Conservation (phyloP, 2,113 vertebrate species). For the Elanoides forficatus region DNA sequence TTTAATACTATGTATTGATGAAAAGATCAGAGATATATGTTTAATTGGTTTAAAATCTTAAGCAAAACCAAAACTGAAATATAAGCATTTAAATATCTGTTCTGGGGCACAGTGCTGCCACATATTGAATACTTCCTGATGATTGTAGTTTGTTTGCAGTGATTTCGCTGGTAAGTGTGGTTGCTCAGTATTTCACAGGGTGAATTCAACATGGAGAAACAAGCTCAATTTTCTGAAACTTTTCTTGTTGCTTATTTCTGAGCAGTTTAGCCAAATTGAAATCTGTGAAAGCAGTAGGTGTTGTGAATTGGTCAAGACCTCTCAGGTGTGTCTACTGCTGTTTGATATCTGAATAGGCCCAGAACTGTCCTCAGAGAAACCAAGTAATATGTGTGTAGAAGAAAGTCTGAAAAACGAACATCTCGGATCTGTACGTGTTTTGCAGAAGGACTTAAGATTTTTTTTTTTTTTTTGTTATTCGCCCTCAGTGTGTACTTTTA, state of each 20-base stretch:
- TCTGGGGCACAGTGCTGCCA: background rate
- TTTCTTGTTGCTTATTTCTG: background rate
- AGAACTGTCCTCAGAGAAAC: background rate
- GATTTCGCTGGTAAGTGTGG: background rate
- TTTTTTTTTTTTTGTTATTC: background rate
- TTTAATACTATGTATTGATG: background rate
- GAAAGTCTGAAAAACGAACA: background rate
- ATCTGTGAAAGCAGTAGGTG: background rate
- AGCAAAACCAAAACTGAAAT: background rate
- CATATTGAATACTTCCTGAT: background rate
- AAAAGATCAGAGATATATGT: background rate
- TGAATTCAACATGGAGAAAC: background rate
- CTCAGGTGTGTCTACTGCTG: background rate
- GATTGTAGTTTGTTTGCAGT: background rate
- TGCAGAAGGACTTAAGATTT: background rate
- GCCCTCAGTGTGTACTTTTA: rapidly evolving
- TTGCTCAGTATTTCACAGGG: background rate
- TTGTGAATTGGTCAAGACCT: background rate
- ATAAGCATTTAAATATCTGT: background rate
- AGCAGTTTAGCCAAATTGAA: background rate
- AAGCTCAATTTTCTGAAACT: background rate
- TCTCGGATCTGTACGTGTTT: background rate
- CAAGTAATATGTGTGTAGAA: background rate
- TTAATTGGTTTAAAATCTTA: background rate
- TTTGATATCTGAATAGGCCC: background rate